Base-by-base conservation (phyloP, 2,888 invertebrate species). In the Nomada fucata region DNA sequence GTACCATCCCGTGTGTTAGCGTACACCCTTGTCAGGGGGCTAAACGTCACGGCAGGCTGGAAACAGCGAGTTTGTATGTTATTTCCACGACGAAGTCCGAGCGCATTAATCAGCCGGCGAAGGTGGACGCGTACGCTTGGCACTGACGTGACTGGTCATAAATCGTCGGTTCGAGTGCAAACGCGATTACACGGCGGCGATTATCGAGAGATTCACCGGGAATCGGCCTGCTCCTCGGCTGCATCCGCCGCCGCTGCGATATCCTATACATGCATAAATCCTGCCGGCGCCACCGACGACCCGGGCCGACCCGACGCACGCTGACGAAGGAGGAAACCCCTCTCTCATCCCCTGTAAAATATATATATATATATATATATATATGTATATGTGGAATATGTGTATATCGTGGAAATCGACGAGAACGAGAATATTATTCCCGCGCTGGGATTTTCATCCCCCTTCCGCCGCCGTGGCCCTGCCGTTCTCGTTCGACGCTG, bases 161-260 rank as follows among this genome's bases (percentile, higher is more conserved):
- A 86, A 86, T 86, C 86, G 79, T 86, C 69, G 85, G 75, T 87
- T 87, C 85, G 87, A 86, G 85, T 82, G 86, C 85, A 85, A 85
- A 82, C 77, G 85, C 87, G 86, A 86, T 86, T 86, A 86, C 87
- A 87, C 77, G 85, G 60, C 85, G 87, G 87, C 88, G 85, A 86
- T 86, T 86, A 86, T 87, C 82, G 87, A 79, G 85, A 87, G 82
- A 85, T 73, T 76, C 85, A 42, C 23, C 18, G 47, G 72, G 50
- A 44, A 74, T 53, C 64, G 67, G 59, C 75, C 71, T 69, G 73
- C 60, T 80, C 70, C 87, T 84, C 71, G 79, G 68, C 72, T 64
- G 71, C 71, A 64, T 67, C 55, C 36, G 36, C 36, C 36, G 36
- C 15, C 71, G 13, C 52, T 29, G 53, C 47, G 26, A n/a, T 59